Percentiles rank a stretch among this genome's conserved stretches.
Evolutionary conservation across 2,888 invertebrate species (phyloP).

Genomic region (Trichogramma evanescens): DNA sequence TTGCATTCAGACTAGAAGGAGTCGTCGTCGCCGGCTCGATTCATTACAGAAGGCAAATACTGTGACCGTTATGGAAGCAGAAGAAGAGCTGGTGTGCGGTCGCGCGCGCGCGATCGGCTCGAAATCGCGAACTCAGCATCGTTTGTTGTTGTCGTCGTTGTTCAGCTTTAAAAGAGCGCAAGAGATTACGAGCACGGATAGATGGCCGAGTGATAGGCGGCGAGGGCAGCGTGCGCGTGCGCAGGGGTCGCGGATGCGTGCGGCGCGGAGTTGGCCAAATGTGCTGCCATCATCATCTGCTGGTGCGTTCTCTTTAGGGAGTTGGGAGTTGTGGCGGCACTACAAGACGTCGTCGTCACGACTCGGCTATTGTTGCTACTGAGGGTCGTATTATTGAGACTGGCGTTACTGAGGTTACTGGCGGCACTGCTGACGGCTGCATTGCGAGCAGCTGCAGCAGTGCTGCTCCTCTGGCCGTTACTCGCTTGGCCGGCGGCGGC

Average conservation of each 20-base stretch:
- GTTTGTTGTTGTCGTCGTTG: too few relatives aligned
- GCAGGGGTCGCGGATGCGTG: slow-evolving; percentile 58
- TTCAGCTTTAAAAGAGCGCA: background rate
- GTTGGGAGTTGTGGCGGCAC: slow-evolving; percentile 50
- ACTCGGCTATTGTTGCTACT: slow-evolving; percentile 29
- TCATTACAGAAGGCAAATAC: too few relatives aligned
- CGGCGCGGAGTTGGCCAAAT: slow-evolving; percentile 54
- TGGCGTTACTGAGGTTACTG: slow-evolving; percentile 16
- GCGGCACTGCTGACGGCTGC: background rate
- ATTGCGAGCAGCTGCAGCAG: slow-evolving; percentile 42
- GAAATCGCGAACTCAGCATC: too few relatives aligned
- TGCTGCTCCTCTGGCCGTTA: slow-evolving; percentile 3
- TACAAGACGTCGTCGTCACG: slow-evolving; percentile 45
- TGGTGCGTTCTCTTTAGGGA: slow-evolving; percentile 49
- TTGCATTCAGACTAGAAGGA: too few relatives aligned
- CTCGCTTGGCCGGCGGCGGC: slow-evolving; percentile 3
- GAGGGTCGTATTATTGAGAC: slow-evolving; percentile 20
- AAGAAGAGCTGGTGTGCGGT: too few relatives aligned
- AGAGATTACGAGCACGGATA: slow-evolving; percentile 72
- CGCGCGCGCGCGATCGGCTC: too few relatives aligned
- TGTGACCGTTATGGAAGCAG: too few relatives aligned
- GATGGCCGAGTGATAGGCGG: slow-evolving; percentile 66
- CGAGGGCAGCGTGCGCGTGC: slow-evolving; percentile 60
- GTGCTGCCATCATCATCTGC: slow-evolving; percentile 48
- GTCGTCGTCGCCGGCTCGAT: too few relatives aligned